Evolutionary conservation across 2,797 vertebrate species (phyloP).

Genomic region (Triplophysa bombifrons): DNA sequence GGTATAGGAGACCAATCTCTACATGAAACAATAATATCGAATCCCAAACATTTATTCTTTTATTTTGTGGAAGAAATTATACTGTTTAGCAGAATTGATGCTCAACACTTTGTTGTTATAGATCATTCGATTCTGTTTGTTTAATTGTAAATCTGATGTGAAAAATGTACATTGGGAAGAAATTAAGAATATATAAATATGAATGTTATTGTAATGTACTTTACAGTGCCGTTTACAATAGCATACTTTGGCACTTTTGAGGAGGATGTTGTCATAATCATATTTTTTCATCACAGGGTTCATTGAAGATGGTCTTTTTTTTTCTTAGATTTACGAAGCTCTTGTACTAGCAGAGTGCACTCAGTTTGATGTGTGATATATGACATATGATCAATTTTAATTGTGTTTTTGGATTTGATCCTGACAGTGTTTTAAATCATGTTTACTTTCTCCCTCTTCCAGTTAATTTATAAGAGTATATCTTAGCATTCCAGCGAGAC

Average conservation of each 20-base stretch:
- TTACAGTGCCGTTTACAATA: constrained; percentile 36
- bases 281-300: constrained; percentile 17
- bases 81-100: neutral
- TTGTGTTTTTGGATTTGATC: constrained; percentile 41
- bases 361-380: constrained; percentile 15
- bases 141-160: constrained; percentile 43
- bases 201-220: constrained; percentile 49
- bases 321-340: neutral
- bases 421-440: constrained; percentile 37
- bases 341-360: constrained; percentile 4
- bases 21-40: neutral
- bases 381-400: constrained; percentile 14
- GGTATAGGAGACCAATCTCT: neutral
- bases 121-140: constrained; percentile 6
- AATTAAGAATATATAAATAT: constrained; percentile 12
- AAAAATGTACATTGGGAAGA: constrained; percentile 46
- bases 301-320: neutral
- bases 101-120: neutral
- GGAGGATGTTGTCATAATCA: neutral
- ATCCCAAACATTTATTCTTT: neutral
- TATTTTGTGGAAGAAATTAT: neutral
- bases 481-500: constrained; percentile 33
- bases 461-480: constrained; percentile 17
- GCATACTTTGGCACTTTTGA: constrained; percentile 21
- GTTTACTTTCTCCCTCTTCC: constrained; percentile 15